These are phyloP conservation scores for Melolontha melolontha DNA, from an alignment of 2,888 invertebrate species.

Conservation along the genomic window DNA sequence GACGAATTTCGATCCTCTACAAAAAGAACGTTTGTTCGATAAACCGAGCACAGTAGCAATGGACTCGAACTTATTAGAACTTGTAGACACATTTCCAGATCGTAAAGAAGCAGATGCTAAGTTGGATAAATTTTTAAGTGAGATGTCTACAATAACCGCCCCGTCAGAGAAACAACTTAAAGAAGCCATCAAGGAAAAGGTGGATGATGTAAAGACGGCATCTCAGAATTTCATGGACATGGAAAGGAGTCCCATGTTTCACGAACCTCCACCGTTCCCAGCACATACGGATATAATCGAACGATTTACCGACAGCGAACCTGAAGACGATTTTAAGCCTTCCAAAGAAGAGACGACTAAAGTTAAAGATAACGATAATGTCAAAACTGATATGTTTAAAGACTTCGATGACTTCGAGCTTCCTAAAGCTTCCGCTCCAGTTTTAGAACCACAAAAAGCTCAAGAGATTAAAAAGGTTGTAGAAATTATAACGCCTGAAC, in stretches of 20 bases:
- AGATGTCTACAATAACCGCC: slow-evolving; percentile 48
- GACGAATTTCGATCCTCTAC: slow-evolving; percentile 46
- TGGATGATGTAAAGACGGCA: slow-evolving; percentile 52
- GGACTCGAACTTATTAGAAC: slow-evolving; percentile 61
- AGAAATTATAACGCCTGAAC: slow-evolving; percentile 42
- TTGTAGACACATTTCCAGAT: slow-evolving; percentile 61
- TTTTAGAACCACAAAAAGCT: slow-evolving; percentile 27
- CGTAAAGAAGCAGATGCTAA: slow-evolving; percentile 58
- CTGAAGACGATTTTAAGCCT: slow-evolving; percentile 65
- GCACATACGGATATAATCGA: slow-evolving; percentile 64
- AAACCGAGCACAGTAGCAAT: slow-evolving; percentile 51
- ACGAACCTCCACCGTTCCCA: slow-evolving; percentile 4
- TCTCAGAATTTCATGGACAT: slow-evolving; percentile 60
- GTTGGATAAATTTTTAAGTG: slow-evolving; percentile 59
- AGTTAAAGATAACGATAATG: slow-evolving; percentile 38
- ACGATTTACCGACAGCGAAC: slow-evolving; percentile 72
- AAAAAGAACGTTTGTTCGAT: slow-evolving; percentile 46
- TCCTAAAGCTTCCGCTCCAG: slow-evolving; percentile 46
- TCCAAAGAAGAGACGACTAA: slow-evolving; percentile 51
- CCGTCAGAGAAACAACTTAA: slow-evolving; percentile 50
- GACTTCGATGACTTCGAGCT: slow-evolving; percentile 57
- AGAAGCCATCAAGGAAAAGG: slow-evolving; percentile 48
- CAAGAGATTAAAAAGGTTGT: slow-evolving; percentile 36
- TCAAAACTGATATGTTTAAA: slow-evolving; percentile 54
- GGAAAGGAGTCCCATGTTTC: slow-evolving; percentile 54